Percentiles rank a stretch among this genome's conserved stretches.
phyloP scores from a whole-genome alignment of 2,888 invertebrate species.

The Vanessa cardui region DNA sequence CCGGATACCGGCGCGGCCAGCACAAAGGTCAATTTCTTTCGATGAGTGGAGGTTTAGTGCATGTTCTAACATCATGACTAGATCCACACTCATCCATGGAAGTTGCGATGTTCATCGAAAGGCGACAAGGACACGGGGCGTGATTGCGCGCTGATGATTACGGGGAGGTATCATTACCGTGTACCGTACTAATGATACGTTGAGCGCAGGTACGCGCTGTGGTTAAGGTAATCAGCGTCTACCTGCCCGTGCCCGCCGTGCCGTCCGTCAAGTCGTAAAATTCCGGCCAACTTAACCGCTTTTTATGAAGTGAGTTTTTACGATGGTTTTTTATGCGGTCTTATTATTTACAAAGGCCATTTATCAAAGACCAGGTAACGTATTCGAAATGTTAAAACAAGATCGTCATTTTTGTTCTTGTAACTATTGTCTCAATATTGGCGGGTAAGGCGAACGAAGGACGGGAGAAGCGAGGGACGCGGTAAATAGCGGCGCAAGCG shows the following conservation, averaged over 20 bases:
- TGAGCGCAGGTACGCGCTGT: conserved; percentile 67
- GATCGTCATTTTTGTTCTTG: conserved; percentile 22
- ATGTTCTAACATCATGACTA: conserved; percentile 88
- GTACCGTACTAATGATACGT: conserved; percentile 73
- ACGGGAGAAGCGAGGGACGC: conserved; percentile 55
- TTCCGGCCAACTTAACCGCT: conserved; percentile 60
- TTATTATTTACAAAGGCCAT: conserved; percentile 30
- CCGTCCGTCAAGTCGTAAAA: conserved; percentile 69
- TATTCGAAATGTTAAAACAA: conserved; percentile 29
- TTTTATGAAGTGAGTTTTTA: conserved; percentile 67
- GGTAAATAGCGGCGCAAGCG: conserved; percentile 71
- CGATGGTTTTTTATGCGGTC: conserved; percentile 45
- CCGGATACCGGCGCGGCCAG: conserved; percentile 49
- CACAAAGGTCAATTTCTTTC: conserved; percentile 82
- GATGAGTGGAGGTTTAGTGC: conserved; percentile 90
- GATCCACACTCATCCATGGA: conserved; percentile 92
- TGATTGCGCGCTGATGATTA: conserved; percentile 60
- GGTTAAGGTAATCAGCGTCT: conserved; percentile 61
- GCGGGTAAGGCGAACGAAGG: conserved; percentile 53
- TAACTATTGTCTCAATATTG: conserved; percentile 44
- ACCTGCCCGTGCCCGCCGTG: conserved; percentile 64
- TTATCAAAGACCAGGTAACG: conserved; percentile 30
- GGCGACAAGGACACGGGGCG: conserved; percentile 53
- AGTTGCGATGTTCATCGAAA: conserved; percentile 78
- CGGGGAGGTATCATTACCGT: conserved; percentile 66